These are phyloP conservation scores for Apoda limacodes DNA, from an alignment of 2,888 invertebrate genomes.

Conservation along the genomic window DNA sequence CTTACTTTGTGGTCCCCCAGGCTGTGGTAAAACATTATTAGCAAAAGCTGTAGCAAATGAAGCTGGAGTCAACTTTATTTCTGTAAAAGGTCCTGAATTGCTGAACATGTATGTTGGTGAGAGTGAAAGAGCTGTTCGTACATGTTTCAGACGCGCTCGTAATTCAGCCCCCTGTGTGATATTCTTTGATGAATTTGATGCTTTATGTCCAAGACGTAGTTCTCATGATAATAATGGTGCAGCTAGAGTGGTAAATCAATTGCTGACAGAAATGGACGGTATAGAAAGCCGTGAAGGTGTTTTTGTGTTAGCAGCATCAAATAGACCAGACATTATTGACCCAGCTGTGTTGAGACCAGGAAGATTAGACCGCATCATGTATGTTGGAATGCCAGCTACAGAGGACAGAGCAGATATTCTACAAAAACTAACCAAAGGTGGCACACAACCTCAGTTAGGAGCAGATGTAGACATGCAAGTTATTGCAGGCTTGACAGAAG, in stretches of 20 bases:
- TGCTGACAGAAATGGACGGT: conserved; percentile 99
- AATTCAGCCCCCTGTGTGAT: conserved; percentile 98
- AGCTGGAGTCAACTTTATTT: conserved; percentile 98
- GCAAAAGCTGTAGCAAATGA: conserved; percentile 99
- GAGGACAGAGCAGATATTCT: conserved; percentile 90
- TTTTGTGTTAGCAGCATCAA: conserved; percentile 95
- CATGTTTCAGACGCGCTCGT: conserved; percentile 93
- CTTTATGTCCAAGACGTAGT: conserved; percentile 90
- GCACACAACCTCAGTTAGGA: conserved; percentile 81
- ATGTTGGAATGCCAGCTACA: conserved; percentile 87
- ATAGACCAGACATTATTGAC: conserved; percentile 96
- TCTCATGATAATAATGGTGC: conserved; percentile 79
- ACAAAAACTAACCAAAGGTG: conserved; percentile 88
- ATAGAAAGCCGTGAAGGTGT: conserved; percentile 92
- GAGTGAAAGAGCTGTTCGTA: conserved; percentile 96
- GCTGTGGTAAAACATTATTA: conserved; percentile 94
- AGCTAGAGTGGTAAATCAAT: conserved; percentile 93
- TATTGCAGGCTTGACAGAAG: conserved; percentile 77
- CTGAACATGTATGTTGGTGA: conserved; percentile 99
- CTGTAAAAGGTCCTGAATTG: conserved; percentile 98
- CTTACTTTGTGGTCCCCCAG: conserved; percentile 96
- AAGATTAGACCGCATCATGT: conserved; percentile 89
- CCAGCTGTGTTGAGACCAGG: conserved; percentile 92
- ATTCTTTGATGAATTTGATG: conserved; percentile 98
- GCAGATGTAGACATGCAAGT: conserved; percentile 80